A percentile compares a stretch with the other conserved stretches of the same genome.
Conservation (phyloP, 2,888 invertebrate species). For the Merodon equestris region DNA sequence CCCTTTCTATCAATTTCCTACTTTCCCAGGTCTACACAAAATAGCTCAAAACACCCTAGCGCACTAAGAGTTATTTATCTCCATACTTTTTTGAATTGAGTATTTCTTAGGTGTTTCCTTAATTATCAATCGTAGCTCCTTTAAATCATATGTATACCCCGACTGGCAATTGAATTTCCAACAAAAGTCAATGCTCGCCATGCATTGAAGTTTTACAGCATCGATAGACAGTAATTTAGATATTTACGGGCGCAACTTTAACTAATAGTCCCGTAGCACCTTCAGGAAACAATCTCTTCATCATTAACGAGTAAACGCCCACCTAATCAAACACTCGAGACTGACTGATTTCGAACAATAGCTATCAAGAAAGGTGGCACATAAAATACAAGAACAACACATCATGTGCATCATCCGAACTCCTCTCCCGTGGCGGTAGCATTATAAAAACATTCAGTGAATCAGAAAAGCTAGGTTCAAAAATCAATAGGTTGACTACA, state of each 20-base stretch:
- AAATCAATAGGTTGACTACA: neutral
- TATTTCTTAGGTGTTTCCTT: too few species aligned
- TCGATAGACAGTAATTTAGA: too few species aligned
- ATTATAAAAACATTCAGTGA: slow-evolving; percentile 3
- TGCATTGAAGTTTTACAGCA: too few species aligned
- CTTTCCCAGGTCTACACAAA: neutral
- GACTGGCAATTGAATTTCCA: too few species aligned
- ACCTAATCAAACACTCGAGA: slow-evolving; percentile 14
- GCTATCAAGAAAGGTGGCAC: neutral
- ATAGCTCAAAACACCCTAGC: neutral
- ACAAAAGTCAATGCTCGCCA: too few species aligned
- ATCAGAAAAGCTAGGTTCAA: neutral
- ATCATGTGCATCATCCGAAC: neutral
- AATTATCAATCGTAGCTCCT: too few species aligned
- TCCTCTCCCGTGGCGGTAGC: too few species aligned
- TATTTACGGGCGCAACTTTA: too few species aligned
- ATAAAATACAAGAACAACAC: neutral
- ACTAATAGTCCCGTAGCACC: neutral
- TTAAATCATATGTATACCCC: too few species aligned
- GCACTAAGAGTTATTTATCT: too few species aligned
- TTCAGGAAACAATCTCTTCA: slow-evolving; percentile 28
- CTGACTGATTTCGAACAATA: slow-evolving; percentile 8
- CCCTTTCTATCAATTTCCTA: too few species aligned
- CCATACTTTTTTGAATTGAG: too few species aligned
- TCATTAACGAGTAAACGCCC: slow-evolving; percentile 22